These are phyloP conservation scores for Spondyliosoma cantharus DNA, from an alignment of 2,797 vertebrate species.

Conservation along the genomic window DNA sequence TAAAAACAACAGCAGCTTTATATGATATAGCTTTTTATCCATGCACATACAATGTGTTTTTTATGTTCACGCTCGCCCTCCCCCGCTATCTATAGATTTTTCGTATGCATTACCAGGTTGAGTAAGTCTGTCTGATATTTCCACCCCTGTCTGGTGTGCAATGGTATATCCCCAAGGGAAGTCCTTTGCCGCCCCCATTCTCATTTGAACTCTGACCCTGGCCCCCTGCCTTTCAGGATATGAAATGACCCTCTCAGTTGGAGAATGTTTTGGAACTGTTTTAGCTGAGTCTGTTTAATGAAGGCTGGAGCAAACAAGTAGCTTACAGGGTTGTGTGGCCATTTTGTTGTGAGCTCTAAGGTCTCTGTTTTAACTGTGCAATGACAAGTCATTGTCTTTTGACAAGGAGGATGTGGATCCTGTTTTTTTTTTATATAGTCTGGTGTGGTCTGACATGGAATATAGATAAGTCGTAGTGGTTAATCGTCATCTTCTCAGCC, in stretches of 20 bases:
- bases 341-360: constrained; percentile 30
- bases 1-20: neutral
- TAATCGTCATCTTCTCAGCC: constrained; percentile 6
- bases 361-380: neutral
- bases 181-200: constrained; percentile 51
- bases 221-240: constrained; percentile 80
- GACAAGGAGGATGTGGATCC: constrained; percentile 5
- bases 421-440: neutral
- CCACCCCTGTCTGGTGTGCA: constrained; percentile 80
- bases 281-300: constrained; percentile 56
- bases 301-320: constrained; percentile 44
- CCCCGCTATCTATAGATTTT: constrained; percentile 57
- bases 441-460: neutral
- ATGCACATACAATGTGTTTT: constrained; percentile 11
- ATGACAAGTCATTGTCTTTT: neutral
- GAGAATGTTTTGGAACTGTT: constrained; percentile 66
- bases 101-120: constrained; percentile 68
- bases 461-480: neutral
- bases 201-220: constrained; percentile 83
- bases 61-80: constrained; percentile 23
- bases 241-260: constrained; percentile 75
- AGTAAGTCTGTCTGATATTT: constrained; percentile 72
- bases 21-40: neutral
- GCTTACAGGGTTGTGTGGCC: constrained; percentile 30
- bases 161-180: constrained; percentile 79